Evolutionary conservation across 2,113 vertebrate genomes (phyloP).

Genomic region (Cisticola juncidis): DNA sequence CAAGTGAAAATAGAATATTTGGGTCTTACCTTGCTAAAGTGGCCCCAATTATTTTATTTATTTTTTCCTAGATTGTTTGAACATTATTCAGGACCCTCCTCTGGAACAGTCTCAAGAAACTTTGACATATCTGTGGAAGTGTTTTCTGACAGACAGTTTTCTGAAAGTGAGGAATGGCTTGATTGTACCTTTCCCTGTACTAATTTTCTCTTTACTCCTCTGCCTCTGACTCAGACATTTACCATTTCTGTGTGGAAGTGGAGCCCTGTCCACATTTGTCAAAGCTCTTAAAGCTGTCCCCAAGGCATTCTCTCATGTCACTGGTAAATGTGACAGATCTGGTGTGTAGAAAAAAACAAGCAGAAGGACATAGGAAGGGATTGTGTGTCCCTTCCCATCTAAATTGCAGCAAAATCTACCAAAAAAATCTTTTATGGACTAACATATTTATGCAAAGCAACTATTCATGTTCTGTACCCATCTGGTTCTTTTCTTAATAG

Average conservation of each 20-base stretch:
- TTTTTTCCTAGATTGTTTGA: neutral
- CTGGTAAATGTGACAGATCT: neutral
- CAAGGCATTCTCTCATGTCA: neutral
- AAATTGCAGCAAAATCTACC: neutral
- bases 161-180: neutral
- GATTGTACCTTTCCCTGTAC: neutral
- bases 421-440: neutral
- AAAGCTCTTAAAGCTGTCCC: neutral
- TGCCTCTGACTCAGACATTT: neutral
- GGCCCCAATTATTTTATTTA: no score
- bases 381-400: neutral
- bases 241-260: neutral
- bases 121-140: neutral
- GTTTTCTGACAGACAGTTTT: neutral
- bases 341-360: neutral
- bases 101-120: neutral
- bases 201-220: neutral
- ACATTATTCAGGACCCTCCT: neutral
- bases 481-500: neutral
- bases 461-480: accelerated
- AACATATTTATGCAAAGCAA: neutral
- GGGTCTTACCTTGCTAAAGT: neutral
- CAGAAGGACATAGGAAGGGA: neutral
- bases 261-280: neutral
- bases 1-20: neutral